These are phyloP conservation scores for Aurelia coerulea DNA, from an alignment of 30 jellyfish, hydroid and myxozoan genomes.

Conservation along the genomic window DNA sequence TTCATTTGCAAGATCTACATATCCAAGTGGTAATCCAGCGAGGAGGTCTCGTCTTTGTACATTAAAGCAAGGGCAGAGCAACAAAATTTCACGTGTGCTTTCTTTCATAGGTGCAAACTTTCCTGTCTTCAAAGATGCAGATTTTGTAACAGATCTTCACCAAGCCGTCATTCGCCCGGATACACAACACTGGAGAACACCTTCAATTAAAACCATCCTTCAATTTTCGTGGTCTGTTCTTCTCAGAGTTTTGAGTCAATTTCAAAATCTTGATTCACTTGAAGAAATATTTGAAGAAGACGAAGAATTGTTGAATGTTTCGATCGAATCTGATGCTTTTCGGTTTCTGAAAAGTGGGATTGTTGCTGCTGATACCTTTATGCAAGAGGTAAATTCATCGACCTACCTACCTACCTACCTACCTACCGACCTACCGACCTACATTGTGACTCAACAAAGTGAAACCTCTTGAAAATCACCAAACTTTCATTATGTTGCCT, in stretches of 20 bases:
- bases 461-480: conserved; percentile 1
- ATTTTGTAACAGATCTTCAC: conserved; percentile 51
- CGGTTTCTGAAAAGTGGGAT: conserved; percentile 41
- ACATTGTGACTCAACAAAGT: too few relatives aligned
- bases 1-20: too few relatives aligned
- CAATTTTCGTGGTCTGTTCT: conserved; percentile 80
- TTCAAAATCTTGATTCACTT: conserved; percentile 43
- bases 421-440: too few relatives aligned
- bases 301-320: conserved; percentile 65
- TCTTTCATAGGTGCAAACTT: conserved; percentile 42
- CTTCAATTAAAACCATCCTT: conserved; percentile 65
- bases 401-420: neutral
- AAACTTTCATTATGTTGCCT: neutral
- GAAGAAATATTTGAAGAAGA: conserved; percentile 89
- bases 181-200: conserved; percentile 75
- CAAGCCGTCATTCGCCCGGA: conserved; percentile 70
- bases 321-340: conserved; percentile 77
- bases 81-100: neutral
- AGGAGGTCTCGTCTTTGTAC: too few relatives aligned
- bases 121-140: conserved; percentile 79
- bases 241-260: conserved; percentile 75
- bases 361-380: conserved; percentile 54
- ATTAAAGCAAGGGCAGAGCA: too few relatives aligned
- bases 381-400: conserved; percentile 67
- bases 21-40: too few relatives aligned